These are phyloP conservation scores for Nipponacmea schrenckii DNA, from an alignment of 2,888 invertebrate genomes.

Conservation along the genomic window DNA sequence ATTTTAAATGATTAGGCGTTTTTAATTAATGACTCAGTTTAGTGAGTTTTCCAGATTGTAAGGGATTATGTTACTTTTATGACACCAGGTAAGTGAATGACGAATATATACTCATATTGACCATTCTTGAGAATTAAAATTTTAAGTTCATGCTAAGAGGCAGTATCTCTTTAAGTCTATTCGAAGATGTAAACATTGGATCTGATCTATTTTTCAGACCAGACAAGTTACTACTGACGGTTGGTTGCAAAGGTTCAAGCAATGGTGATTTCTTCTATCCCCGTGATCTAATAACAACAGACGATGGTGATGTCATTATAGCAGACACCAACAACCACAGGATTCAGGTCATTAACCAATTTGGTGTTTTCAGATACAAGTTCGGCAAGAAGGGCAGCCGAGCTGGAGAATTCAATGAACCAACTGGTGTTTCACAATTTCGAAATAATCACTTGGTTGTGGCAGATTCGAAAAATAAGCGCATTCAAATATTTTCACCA, in stretches of 20 bases:
- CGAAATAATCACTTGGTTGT: conserved; percentile 60
- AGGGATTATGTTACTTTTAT: too few relatives aligned
- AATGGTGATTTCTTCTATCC: conserved; percentile 60
- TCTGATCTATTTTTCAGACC: conserved; percentile 43
- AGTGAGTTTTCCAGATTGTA: too few relatives aligned
- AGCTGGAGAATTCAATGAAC: conserved; percentile 56
- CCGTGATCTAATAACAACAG: conserved; percentile 49
- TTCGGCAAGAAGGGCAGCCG: conserved; percentile 51
- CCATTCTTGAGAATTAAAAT: too few relatives aligned
- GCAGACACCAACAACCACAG: conserved; percentile 63
- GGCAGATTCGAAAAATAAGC: conserved; percentile 58
- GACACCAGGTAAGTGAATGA: too few relatives aligned
- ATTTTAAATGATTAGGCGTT: too few relatives aligned
- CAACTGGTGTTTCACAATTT: conserved; percentile 54
- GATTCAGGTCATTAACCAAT: conserved; percentile 55
- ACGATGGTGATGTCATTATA: conserved; percentile 52
- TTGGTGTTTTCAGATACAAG: conserved; percentile 48
- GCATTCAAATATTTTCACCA: conserved; percentile 52
- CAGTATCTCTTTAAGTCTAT: too few relatives aligned
- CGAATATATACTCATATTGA: too few relatives aligned
- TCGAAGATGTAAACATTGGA: too few relatives aligned
- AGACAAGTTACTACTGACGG: conserved; percentile 56
- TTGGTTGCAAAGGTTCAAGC: conserved; percentile 48
- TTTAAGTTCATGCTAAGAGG: too few relatives aligned
- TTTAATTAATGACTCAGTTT: too few relatives aligned